Percentiles rank a stretch among this genome's conserved stretches.
These are phyloP conservation scores for Bellardia pandia DNA, from an alignment of 2,888 invertebrate genomes.

Conservation along the genomic window DNA sequence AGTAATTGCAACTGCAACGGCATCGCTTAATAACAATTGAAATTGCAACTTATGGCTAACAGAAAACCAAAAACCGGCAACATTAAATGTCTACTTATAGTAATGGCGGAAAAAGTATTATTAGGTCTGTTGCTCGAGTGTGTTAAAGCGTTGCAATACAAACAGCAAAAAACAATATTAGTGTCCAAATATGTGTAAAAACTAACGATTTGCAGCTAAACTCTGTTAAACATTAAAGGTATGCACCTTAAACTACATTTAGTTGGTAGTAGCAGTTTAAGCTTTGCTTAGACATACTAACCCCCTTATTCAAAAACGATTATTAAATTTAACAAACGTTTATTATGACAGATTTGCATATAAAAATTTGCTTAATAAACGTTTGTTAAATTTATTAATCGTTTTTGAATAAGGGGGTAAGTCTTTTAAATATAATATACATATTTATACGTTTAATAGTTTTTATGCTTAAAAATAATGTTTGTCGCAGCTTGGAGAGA, in stretches of 20 bases:
- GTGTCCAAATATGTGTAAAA: constrained; percentile 59
- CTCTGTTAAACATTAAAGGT: constrained; percentile 19
- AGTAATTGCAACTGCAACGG: background rate
- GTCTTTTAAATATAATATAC: too few species aligned
- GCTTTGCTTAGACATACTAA: too few species aligned
- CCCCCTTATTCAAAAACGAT: too few species aligned
- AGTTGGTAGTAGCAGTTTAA: too few species aligned
- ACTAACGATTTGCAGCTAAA: constrained; percentile 45
- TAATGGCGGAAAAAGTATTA: constrained; percentile 61
- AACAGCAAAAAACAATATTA: constrained; percentile 31
- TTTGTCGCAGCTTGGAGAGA: too few species aligned
- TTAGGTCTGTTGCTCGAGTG: constrained; percentile 37
- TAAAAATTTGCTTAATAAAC: too few species aligned
- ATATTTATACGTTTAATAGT: too few species aligned
- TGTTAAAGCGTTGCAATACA: constrained; percentile 20
- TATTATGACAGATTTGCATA: too few species aligned
- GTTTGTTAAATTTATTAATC: too few species aligned
- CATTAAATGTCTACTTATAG: constrained; percentile 53
- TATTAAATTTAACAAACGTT: too few species aligned
- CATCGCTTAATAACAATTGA: constrained; percentile 46
- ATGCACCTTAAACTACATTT: background rate
- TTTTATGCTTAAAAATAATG: too few species aligned
- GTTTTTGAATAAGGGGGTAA: too few species aligned
- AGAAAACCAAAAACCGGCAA: constrained; percentile 34
- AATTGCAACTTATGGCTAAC: constrained; percentile 13